phyloP scores from a whole-genome alignment of 2,797 vertebrate genomes.

The Falco peregrinus region DNA sequence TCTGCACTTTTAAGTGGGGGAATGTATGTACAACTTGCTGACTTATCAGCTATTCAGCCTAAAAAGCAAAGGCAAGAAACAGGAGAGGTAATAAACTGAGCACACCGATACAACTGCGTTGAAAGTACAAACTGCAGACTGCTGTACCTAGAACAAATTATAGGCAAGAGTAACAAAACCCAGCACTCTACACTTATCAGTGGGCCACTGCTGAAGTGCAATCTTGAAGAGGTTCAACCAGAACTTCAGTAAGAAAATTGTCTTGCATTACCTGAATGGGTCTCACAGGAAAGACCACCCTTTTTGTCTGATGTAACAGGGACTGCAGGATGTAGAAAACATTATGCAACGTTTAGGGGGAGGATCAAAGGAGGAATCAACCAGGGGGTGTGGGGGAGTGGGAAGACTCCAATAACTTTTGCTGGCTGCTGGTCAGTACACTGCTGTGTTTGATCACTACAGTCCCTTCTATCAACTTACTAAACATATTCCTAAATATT shows the following conservation, averaged over 20 bases:
- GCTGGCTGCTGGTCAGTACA: not conserved
- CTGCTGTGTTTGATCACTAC: not conserved
- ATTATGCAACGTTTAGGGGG: not conserved
- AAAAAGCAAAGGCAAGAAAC: not conserved
- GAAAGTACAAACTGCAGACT: not conserved
- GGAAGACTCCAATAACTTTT: not conserved
- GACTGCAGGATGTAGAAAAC: not conserved
- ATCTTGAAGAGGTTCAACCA: not conserved
- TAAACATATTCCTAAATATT: not conserved
- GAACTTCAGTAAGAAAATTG: not conserved
- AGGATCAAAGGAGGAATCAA: not conserved
- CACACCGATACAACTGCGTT: not conserved
- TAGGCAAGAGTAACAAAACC: not conserved
- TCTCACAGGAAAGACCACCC: not conserved
- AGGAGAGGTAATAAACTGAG: not conserved
- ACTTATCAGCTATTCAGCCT: not conserved
- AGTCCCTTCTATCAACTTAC: not conserved
- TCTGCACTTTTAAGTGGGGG: not conserved
- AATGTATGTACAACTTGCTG: not conserved
- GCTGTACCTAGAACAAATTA: not conserved
- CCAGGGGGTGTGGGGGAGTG: not conserved
- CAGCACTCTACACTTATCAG: not conserved
- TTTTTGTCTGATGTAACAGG: not conserved
- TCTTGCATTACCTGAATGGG: not conserved
- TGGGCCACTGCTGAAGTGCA: not conserved